These are phyloP conservation scores for Serripes groenlandicus DNA, from an alignment of 2,888 invertebrate species.

Conservation along the genomic window DNA sequence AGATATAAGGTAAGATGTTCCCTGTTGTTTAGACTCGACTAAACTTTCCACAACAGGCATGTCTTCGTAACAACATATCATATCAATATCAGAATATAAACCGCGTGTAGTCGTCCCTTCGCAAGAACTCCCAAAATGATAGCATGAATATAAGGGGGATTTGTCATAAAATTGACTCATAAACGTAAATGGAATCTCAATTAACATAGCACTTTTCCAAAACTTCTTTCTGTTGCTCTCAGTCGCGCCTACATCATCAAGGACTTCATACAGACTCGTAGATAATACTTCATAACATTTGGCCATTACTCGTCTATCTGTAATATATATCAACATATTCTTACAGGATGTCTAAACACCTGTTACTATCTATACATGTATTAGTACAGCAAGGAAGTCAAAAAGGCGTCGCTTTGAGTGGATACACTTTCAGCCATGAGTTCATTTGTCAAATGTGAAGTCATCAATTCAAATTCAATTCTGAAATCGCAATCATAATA, in stretches of 20 bases:
- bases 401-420: no score
- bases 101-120: constrained; percentile 10
- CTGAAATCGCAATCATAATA: no score
- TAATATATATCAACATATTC: no score
- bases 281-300: no score
- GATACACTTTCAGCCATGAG: no score
- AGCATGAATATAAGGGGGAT: background rate
- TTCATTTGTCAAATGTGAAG: no score
- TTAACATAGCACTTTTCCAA: background rate
- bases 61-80: background rate
- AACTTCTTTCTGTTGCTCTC: background rate
- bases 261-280: background rate
- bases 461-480: no score
- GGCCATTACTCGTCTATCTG: no score
- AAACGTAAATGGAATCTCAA: background rate
- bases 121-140: constrained; percentile 3
- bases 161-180: background rate
- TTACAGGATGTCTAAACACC: no score
- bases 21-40: background rate
- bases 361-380: no score
- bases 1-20: background rate
- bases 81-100: background rate
- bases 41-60: background rate
- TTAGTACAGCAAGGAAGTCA: no score
- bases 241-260: background rate